Conservation (phyloP, 1,140 invertebrate genomes). For the Cyphomyrmex costatus region DNA sequence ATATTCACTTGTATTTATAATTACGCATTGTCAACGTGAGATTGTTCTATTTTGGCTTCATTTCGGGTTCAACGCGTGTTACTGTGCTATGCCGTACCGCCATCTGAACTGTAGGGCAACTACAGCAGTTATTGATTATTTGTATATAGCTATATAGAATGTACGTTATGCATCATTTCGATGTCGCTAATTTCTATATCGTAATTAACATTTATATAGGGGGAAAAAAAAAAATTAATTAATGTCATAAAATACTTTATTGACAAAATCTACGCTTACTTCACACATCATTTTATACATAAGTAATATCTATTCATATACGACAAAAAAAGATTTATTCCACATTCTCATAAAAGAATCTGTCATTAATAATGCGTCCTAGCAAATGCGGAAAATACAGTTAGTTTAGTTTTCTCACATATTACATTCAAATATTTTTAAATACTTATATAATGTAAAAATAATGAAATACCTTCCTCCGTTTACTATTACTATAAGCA, state of each 20-base stretch:
- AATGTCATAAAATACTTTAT: slow-evolving; percentile 32
- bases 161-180: neutral
- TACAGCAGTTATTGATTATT: slow-evolving; percentile 74
- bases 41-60: slow-evolving; percentile 16
- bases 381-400: neutral
- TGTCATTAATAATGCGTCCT: neutral
- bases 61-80: slow-evolving; percentile 11
- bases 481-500: slow-evolving; percentile 13
- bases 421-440: neutral
- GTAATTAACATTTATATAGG: neutral
- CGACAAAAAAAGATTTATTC: neutral
- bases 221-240: neutral
- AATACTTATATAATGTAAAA: neutral
- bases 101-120: slow-evolving; percentile 63
- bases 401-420: neutral
- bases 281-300: neutral
- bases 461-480: neutral
- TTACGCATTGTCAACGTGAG: neutral
- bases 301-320: neutral
- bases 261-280: neutral
- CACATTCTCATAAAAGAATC: neutral
- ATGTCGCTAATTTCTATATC: neutral
- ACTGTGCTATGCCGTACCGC: slow-evolving; percentile 66
- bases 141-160: slow-evolving; percentile 7
- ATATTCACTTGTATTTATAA: neutral